A percentile compares a stretch with the other conserved stretches of the same genome.
Evolutionary conservation across 2,797 vertebrate genomes (phyloP).

Genomic region (Rousettus madagascariensis): DNA sequence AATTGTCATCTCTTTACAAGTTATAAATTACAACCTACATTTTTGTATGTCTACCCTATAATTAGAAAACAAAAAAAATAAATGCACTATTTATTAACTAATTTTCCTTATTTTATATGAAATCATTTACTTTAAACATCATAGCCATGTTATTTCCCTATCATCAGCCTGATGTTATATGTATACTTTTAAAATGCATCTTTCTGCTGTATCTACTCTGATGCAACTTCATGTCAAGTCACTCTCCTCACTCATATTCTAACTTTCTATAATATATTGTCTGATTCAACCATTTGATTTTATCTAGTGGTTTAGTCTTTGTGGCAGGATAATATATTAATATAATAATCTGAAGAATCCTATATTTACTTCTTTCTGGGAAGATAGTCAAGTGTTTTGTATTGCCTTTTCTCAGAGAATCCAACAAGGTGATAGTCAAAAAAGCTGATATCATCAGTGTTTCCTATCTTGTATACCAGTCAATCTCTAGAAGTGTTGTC

Average conservation of each 20-base stretch:
- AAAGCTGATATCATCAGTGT: background rate
- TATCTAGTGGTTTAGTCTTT: background rate
- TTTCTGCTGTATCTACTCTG: background rate
- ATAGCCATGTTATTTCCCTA: background rate
- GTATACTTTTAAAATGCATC: background rate
- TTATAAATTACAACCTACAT: background rate
- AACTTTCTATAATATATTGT: background rate
- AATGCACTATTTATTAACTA: background rate
- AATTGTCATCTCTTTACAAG: background rate
- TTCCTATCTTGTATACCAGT: background rate
- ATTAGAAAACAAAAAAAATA: background rate
- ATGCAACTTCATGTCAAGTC: background rate
- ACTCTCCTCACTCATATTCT: background rate
- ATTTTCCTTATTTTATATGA: background rate
- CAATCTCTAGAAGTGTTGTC: background rate
- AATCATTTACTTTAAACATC: background rate
- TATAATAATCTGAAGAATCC: background rate
- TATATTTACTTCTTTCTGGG: background rate
- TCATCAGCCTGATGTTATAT: background rate
- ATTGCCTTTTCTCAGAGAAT: background rate
- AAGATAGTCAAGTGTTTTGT: background rate
- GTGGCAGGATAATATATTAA: background rate
- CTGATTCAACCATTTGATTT: background rate
- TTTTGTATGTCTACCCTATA: background rate
- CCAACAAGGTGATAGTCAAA: background rate